phyloP scores from a whole-genome alignment of 2,797 vertebrate genomes.

The Sciurus vulgaris region DNA sequence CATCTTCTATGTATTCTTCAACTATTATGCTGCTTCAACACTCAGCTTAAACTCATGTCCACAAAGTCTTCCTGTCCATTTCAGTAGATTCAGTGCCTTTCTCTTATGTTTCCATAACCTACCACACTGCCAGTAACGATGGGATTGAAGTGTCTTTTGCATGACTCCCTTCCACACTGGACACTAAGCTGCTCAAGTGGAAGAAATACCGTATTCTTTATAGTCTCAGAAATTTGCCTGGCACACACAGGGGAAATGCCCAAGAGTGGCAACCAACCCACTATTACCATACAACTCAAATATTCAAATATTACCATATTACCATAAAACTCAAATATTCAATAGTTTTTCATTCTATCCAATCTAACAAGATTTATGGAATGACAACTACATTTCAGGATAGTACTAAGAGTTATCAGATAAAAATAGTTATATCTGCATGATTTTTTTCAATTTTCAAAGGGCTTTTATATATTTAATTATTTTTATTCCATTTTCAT shows the following conservation, averaged over 20 bases:
- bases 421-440: conserved; percentile 2
- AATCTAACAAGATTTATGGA: background rate
- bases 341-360: conserved; percentile 42
- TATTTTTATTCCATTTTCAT: conserved; percentile 36
- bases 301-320: too few species aligned
- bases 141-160: background rate
- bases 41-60: background rate
- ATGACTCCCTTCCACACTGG: background rate
- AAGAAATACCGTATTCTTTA: background rate
- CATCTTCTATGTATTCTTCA: background rate
- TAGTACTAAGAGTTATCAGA: background rate
- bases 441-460: background rate
- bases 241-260: background rate
- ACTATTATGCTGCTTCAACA: background rate
- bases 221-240: background rate
- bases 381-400: conserved; percentile 21
- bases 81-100: background rate
- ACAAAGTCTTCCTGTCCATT: background rate
- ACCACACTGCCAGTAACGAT: background rate
- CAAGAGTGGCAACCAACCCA: background rate
- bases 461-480: background rate
- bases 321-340: too few species aligned
- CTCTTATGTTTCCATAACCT: background rate
- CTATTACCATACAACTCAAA: background rate
- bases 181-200: background rate